Conservation (phyloP, 2,113 vertebrate species). For the Plectropomus leopardus region DNA sequence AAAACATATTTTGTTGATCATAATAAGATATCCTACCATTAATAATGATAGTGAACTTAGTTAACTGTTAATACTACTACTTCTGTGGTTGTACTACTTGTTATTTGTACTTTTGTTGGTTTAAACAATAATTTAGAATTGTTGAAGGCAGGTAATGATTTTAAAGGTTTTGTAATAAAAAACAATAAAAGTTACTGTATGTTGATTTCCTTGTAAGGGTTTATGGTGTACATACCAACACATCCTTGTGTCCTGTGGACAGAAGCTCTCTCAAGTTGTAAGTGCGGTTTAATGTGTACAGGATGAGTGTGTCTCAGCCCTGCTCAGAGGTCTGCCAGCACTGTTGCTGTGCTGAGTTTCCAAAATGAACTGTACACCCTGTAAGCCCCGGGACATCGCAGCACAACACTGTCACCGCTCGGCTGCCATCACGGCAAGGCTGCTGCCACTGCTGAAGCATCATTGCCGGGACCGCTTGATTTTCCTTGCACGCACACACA, state of each 20-base stretch:
- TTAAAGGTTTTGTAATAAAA: background rate
- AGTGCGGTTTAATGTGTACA: background rate
- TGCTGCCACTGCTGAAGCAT: slow-evolving; percentile 23
- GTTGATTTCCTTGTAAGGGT: background rate
- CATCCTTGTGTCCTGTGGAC: background rate
- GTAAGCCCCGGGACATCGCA: slow-evolving; percentile 33
- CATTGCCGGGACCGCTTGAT: background rate
- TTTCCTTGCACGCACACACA: background rate
- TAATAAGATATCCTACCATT: background rate
- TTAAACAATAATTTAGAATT: no score
- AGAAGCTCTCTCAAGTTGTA: slow-evolving; percentile 4
- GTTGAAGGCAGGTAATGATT: background rate
- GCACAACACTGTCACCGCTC: slow-evolving; percentile 35
- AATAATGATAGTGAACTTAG: background rate
- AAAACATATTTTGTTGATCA: no score
- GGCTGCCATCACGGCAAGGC: slow-evolving; percentile 35
- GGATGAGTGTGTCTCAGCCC: slow-evolving; percentile 30
- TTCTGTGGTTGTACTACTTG: no score
- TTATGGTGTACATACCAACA: background rate
- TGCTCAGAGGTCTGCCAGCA: slow-evolving; percentile 27
- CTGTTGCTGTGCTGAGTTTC: slow-evolving; percentile 33
- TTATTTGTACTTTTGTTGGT: no score
- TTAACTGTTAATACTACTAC: background rate
- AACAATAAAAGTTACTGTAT: background rate
- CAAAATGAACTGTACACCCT: slow-evolving; percentile 26